Evolutionary conservation across 2,888 invertebrate species (phyloP).

Genomic region (Napeogenes inachia): DNA sequence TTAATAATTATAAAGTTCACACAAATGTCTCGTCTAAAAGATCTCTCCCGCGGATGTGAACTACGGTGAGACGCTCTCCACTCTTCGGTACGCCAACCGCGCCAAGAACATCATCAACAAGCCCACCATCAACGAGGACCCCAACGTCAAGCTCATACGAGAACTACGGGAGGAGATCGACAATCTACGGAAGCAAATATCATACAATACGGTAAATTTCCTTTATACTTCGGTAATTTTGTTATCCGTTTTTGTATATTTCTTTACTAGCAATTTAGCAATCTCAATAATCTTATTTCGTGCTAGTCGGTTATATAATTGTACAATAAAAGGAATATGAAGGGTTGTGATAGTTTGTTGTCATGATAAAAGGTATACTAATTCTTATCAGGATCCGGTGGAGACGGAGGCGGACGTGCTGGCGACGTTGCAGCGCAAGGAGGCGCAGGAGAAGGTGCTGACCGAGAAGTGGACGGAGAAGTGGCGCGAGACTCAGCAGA

Average conservation of each 20-base stretch:
- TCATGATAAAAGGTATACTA: background rate
- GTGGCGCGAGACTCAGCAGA: slow-evolving; percentile 93
- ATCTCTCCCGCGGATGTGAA: slow-evolving; percentile 90
- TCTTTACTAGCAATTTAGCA: no score
- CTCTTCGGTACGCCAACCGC: slow-evolving; percentile 90
- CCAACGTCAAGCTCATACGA: slow-evolving; percentile 90
- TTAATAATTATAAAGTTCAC: background rate
- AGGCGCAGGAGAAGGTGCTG: slow-evolving; percentile 91
- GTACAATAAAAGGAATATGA: no score
- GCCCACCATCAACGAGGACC: slow-evolving; percentile 93
- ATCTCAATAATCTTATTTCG: no score
- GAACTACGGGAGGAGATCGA: slow-evolving; percentile 91
- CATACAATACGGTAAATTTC: slow-evolving; percentile 78
- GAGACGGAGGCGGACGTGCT: slow-evolving; percentile 81
- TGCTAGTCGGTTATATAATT: no score
- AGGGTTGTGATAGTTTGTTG: background rate
- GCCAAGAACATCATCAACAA: slow-evolving; percentile 95
- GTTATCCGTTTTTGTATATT: no score
- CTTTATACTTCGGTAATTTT: no score
- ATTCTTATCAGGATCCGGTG: slow-evolving; percentile 54
- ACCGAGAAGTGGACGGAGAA: slow-evolving; percentile 96
- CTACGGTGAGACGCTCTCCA: slow-evolving; percentile 91
- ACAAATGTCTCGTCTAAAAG: slow-evolving; percentile 41
- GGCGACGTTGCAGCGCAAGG: slow-evolving; percentile 91
- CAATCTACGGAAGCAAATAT: slow-evolving; percentile 85